These are phyloP conservation scores for Heliconius eleuchia DNA, from an alignment of 1,140 invertebrate genomes.

Conservation along the genomic window DNA sequence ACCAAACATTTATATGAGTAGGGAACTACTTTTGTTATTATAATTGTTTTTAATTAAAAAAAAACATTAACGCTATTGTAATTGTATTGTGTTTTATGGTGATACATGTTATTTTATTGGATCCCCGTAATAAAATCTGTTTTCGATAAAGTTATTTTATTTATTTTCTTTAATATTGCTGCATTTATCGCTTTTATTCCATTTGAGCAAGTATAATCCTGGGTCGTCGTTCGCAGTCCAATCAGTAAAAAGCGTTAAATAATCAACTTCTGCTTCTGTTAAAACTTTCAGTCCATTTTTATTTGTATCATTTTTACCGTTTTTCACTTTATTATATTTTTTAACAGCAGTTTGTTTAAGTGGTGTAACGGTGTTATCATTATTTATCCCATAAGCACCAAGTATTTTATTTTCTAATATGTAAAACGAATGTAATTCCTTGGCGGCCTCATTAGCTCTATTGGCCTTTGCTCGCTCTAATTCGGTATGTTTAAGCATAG, in stretches of 20 bases:
- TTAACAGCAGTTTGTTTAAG: slow-evolving; percentile 18
- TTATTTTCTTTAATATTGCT: slow-evolving; percentile 22
- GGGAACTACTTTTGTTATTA: slow-evolving; percentile 75
- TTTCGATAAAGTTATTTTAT: slow-evolving; percentile 59
- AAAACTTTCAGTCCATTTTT: slow-evolving; percentile 31
- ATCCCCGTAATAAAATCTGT: slow-evolving; percentile 73
- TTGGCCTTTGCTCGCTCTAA: slow-evolving; percentile 50
- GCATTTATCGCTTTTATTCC: slow-evolving; percentile 23
- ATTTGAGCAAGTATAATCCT: slow-evolving; percentile 47
- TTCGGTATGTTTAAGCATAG: slow-evolving; percentile 50
- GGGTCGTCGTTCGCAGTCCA: slow-evolving; percentile 63
- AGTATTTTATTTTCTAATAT: slow-evolving; percentile 55
- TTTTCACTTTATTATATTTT: background rate
- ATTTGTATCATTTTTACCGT: slow-evolving; percentile 23
- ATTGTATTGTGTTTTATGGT: slow-evolving; percentile 69
- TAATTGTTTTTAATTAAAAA: slow-evolving; percentile 63
- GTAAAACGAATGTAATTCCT: slow-evolving; percentile 58
- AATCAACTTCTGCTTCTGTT: slow-evolving; percentile 58
- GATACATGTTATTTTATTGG: slow-evolving; percentile 66
- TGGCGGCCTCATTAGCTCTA: slow-evolving; percentile 54
- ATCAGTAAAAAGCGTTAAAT: slow-evolving; percentile 67
- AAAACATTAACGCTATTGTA: slow-evolving; percentile 59
- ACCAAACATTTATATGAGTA: slow-evolving; percentile 79
- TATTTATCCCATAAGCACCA: slow-evolving; percentile 46
- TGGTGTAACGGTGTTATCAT: slow-evolving; percentile 19